Base-by-base conservation (phyloP, 2,113 vertebrate species). In the Dissostichus mawsoni region DNA sequence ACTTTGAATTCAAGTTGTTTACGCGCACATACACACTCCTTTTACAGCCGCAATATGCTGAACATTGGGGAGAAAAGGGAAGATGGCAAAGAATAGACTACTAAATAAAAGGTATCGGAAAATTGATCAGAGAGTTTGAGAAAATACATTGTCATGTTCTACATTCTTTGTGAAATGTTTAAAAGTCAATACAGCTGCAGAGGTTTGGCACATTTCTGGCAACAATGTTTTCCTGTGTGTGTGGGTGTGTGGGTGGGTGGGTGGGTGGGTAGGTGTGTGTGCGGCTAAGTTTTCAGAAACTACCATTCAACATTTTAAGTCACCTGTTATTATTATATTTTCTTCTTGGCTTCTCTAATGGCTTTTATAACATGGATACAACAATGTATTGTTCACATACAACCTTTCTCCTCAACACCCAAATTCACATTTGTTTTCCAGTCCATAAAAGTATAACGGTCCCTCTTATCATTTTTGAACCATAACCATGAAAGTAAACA, bases 1-100 rank as follows among this genome's bases (percentile, higher is more conserved):
- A 36, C 66, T 82, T 87, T 86, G 64, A 74, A 61, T 73, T 61
- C 16, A 25, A 53, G 44, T 78, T 76, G 36, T 71, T 64, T 69
- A 63, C 33, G 55, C 64, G 17, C 57, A 50, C 7, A 25, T 77
- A 14, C 18, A 41, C 41, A 61, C n/a, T 29, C 2, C 29, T 75
- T 25, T 51, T 53, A 55, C 36, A 33, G 59, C 44, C 50, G 47
- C 20, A 57, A 25, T 84, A 18, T 68, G n/a, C 20, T 45, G 18
- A 56, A 66, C 66, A 69, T 25, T 14, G 41, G 8, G n/a, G 16
- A 56, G 47, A 47, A 62, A 74, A 67, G 1, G 47, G 51, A 47
- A 18, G 8, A 14, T 11, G 53, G 20, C 23, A 41, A 65, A 11
- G 8, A 41, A 20, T 6, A 11, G 8, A 41, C 44, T 6, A 47